Conservation (phyloP, 1,140 invertebrate genomes). For the Solenopsis fugax region DNA sequence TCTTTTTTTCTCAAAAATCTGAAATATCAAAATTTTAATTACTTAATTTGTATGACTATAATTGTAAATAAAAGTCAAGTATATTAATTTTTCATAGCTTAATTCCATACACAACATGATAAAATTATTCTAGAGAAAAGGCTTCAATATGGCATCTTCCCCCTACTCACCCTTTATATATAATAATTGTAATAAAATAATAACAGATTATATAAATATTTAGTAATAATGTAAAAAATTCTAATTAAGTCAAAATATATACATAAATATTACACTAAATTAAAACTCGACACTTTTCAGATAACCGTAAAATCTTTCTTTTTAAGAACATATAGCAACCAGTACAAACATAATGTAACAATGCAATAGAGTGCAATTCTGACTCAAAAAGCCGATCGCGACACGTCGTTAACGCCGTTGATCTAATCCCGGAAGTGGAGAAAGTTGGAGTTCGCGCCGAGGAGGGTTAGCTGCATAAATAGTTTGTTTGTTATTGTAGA, state of each 20-base stretch:
- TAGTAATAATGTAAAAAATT: not conserved
- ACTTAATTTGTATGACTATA: too few species aligned
- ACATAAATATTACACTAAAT: not conserved
- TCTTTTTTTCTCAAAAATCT: too few species aligned
- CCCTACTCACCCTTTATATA: not conserved
- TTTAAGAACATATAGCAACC: too few species aligned
- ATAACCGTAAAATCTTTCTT: not conserved
- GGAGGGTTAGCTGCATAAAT: constrained; percentile 56
- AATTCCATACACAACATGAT: too few species aligned
- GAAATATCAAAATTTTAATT: too few species aligned
- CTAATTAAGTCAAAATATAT: not conserved
- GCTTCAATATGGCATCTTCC: too few species aligned
- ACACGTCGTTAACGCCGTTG: constrained; percentile 30
- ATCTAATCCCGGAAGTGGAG: constrained; percentile 22
- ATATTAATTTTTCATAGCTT: too few species aligned
- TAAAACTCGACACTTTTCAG: not conserved
- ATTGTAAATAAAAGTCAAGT: too few species aligned
- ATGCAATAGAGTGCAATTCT: not conserved
- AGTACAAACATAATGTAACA: not conserved
- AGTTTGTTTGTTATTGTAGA: constrained; percentile 71
- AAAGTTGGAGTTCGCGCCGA: not conserved
- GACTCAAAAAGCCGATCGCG: constrained; percentile 25
- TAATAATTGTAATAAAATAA: not conserved
- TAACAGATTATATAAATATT: not conserved
- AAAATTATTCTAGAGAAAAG: too few species aligned